phyloP scores from a whole-genome alignment of 2,797 vertebrate genomes.

The Protonibea diacanthus region DNA sequence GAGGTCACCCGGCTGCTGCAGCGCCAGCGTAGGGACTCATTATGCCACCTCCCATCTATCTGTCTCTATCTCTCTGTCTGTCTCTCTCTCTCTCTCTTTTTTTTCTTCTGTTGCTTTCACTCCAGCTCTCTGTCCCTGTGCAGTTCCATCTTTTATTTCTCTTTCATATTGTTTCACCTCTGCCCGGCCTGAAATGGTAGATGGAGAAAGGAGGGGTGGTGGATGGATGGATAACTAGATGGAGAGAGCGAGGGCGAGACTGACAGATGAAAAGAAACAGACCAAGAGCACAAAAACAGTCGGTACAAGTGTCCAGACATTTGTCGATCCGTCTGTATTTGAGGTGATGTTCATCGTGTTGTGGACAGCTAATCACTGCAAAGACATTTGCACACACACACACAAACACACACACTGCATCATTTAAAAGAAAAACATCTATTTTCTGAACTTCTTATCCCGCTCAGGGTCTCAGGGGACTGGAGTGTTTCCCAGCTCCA shows the following conservation, averaged over 20 bases:
- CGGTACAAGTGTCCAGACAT: constrained; percentile 25
- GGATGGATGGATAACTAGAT: constrained; percentile 1
- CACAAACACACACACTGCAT: not conserved
- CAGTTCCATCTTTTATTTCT: not conserved
- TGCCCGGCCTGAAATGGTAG: not conserved
- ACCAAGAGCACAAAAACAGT: not conserved
- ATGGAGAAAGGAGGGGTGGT: constrained; percentile 1
- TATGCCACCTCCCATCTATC: constrained; percentile 78
- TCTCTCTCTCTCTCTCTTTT: constrained; percentile 3
- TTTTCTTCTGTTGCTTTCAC: constrained; percentile 42
- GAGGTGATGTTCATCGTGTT: not conserved
- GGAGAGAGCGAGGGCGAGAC: not conserved
- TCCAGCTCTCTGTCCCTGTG: constrained; percentile 21
- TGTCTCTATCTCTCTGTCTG: constrained; percentile 55
- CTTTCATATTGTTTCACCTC: constrained; percentile 27
- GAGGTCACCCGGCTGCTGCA: constrained; percentile 83
- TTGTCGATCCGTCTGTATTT: constrained; percentile 16
- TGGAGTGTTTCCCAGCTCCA: not conserved
- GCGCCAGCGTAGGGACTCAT: constrained; percentile 74
- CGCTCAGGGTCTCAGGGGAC: not conserved
- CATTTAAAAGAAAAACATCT: constrained; percentile 11
- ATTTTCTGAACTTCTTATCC: not conserved
- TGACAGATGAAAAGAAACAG: constrained; percentile 34
- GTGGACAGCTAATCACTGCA: constrained; percentile 3
- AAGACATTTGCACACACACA: constrained; percentile 5